phyloP scores from a whole-genome alignment of 2,797 vertebrate species.

The Aplochiton taeniatus region DNA sequence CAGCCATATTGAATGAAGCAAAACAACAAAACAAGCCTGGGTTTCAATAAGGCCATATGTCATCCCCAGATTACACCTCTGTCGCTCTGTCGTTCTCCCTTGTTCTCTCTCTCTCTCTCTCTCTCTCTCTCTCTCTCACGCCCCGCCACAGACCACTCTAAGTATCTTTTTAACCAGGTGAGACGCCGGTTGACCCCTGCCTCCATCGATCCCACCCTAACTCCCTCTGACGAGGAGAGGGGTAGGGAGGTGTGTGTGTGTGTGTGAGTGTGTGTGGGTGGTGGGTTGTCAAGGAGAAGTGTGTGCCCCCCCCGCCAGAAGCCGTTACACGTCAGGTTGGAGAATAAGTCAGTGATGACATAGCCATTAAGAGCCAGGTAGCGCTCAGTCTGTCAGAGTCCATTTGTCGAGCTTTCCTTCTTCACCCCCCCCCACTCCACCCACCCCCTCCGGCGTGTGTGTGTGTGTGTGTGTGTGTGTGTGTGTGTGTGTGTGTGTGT shows the following conservation, averaged over 20 bases:
- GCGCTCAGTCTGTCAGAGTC: conserved; percentile 38
- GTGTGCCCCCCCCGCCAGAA: conserved; percentile 23
- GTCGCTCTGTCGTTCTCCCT: too few species aligned
- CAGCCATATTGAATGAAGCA: neutral
- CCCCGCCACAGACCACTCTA: conserved; percentile 9
- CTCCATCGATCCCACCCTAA: neutral
- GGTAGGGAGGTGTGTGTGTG: neutral
- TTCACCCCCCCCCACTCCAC: neutral
- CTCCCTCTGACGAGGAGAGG: neutral
- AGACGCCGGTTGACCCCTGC: conserved; percentile 1
- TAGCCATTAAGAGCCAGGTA: conserved; percentile 48
- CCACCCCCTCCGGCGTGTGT: neutral
- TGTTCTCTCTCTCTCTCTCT: conserved; percentile 8
- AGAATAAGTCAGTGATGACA: conserved; percentile 29
- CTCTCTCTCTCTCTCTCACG: neutral
- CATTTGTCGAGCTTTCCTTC: conserved; percentile 38
- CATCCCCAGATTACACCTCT: too few species aligned
- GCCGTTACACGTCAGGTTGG: conserved; percentile 24
- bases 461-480: conserved; percentile 3
- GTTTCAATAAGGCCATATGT: too few species aligned
- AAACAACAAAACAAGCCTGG: neutral
- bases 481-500: neutral
- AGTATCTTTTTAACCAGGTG: conserved; percentile 21
- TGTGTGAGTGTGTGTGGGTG: neutral
- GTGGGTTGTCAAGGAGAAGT: neutral